A percentile compares a stretch with the other conserved stretches of the same genome.
These are phyloP conservation scores for Antheraea pernyi DNA, from an alignment of 1,140 invertebrate species.

Conservation along the genomic window DNA sequence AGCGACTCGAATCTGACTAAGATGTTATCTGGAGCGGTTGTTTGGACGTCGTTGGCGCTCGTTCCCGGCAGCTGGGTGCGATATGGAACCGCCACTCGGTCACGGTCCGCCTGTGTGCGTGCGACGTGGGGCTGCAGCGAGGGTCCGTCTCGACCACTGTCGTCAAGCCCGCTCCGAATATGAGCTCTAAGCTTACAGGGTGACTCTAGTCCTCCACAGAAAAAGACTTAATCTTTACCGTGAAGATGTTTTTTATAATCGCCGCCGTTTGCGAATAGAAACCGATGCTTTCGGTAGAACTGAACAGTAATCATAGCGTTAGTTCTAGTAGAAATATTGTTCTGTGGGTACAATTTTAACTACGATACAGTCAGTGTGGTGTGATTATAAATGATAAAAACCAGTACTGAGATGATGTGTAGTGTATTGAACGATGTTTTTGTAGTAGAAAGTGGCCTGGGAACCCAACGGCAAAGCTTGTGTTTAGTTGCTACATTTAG, in stretches of 20 bases:
- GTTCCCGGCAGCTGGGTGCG: constrained; percentile 69
- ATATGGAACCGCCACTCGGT: constrained; percentile 73
- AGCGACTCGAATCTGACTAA: constrained; percentile 82
- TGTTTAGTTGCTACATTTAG: constrained; percentile 76
- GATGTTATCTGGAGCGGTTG: constrained; percentile 81
- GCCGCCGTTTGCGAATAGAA: constrained; percentile 49
- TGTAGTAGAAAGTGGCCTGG: constrained; percentile 45
- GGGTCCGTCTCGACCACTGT: constrained; percentile 65
- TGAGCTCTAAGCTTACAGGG: constrained; percentile 51
- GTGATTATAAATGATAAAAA: constrained; percentile 22
- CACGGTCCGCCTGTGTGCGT: constrained; percentile 63
- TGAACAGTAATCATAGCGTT: constrained; percentile 43
- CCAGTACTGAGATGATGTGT: constrained; percentile 38
- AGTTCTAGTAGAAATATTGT: constrained; percentile 19
- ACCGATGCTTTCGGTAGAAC: constrained; percentile 40
- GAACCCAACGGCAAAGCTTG: constrained; percentile 67
- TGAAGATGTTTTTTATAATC: constrained; percentile 1
- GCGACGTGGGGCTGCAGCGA: constrained; percentile 48
- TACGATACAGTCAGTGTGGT: constrained; percentile 34
- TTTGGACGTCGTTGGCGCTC: constrained; percentile 80
- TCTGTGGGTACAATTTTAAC: constrained; percentile 16
- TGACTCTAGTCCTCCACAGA: not conserved
- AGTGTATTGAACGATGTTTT: constrained; percentile 42
- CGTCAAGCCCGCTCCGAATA: constrained; percentile 74
- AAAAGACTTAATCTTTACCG: not conserved